phyloP scores from a whole-genome alignment of 2,888 invertebrate species.

The Diaphora mendica region DNA sequence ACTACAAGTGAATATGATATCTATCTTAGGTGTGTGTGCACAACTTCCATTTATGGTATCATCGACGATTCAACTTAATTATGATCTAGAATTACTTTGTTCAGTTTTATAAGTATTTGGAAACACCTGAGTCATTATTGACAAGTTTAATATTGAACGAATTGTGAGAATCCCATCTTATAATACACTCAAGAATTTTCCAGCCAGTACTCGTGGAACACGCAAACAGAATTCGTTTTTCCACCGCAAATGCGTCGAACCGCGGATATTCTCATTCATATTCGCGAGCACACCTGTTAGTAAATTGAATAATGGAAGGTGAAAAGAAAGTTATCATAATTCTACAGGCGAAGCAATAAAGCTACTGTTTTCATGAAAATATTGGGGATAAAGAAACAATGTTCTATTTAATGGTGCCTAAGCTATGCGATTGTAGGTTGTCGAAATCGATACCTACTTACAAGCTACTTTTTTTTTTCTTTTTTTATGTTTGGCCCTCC shows the following conservation, averaged over 20 bases:
- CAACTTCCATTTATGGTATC: too few relatives aligned
- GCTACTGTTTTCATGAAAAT: conserved; percentile 18
- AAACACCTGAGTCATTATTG: background rate
- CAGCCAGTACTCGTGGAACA: conserved; percentile 36
- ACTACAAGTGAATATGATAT: too few relatives aligned
- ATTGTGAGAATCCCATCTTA: conserved; percentile 6
- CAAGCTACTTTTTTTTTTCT: too few relatives aligned
- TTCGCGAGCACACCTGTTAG: conserved; percentile 76
- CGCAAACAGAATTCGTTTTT: conserved; percentile 41
- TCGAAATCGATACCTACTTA: background rate
- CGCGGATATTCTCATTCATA: conserved; percentile 70
- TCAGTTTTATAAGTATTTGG: background rate
- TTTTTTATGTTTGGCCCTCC: too few relatives aligned
- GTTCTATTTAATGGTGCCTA: background rate
- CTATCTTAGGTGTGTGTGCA: too few relatives aligned
- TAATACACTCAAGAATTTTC: conserved; percentile 25
- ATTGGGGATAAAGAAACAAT: background rate
- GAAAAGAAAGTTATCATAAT: conserved; percentile 82
- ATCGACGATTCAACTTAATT: background rate
- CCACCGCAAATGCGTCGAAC: conserved; percentile 45
- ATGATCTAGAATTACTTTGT: background rate
- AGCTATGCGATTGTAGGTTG: background rate
- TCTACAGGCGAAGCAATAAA: conserved; percentile 55
- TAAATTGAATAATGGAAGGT: conserved; percentile 82
- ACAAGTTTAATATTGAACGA: background rate